phyloP scores from a whole-genome alignment of 2,113 vertebrate genomes.

The Tretioscincus oriximinensis region DNA sequence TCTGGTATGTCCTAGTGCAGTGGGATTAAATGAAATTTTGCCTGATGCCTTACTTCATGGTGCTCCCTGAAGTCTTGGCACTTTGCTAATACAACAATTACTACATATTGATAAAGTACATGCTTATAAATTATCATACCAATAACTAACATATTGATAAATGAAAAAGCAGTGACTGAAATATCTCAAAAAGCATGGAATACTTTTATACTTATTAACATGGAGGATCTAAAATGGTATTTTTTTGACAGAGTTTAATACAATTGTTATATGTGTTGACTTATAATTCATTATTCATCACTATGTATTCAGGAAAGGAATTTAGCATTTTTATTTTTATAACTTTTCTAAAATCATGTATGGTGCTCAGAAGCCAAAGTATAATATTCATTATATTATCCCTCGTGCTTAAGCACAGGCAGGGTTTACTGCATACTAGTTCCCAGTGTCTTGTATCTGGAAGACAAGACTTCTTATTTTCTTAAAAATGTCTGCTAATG shows the following conservation, averaged over 20 bases:
- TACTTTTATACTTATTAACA: not conserved
- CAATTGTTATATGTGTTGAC: not conserved
- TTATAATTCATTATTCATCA: not conserved
- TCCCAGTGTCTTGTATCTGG: not conserved
- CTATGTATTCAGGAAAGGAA: not conserved
- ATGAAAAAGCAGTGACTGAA: not conserved
- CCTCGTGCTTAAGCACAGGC: not conserved
- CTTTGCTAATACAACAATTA: conserved; percentile 1
- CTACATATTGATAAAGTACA: not conserved
- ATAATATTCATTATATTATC: not conserved
- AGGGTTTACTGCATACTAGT: not conserved
- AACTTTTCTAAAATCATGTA: not conserved
- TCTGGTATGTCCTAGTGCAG: conserved; percentile 77
- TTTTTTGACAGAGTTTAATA: not conserved
- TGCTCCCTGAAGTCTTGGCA: not conserved
- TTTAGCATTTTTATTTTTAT: not conserved
- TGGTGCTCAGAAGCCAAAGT: not conserved
- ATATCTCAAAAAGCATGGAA: not conserved
- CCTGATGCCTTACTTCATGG: not conserved
- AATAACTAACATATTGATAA: too few relatives aligned
- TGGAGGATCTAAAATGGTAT: not conserved
- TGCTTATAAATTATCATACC: not conserved
- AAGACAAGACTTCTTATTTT: not conserved
- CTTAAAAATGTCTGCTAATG: not conserved
- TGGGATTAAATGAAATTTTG: not conserved